Evolutionary conservation across 2,113 vertebrate species (phyloP), one percentile per base, ranked within the genome.

Genomic region (Oryzias celebensis): DNA sequence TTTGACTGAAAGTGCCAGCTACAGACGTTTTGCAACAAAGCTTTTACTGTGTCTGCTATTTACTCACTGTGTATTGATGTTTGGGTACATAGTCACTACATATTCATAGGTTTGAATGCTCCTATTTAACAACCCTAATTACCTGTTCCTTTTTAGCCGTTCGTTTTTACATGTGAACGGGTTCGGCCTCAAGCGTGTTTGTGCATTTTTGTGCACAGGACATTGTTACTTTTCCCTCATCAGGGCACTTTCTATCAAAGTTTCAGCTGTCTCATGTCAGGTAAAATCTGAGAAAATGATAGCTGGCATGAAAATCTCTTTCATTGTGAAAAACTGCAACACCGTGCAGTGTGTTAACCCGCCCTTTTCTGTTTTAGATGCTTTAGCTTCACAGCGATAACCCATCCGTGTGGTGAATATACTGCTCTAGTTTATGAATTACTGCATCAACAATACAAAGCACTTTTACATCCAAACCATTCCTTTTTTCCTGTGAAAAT

Each of bases 1-100:
- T 88, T 79, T 77, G 78, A 85, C 82, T 82, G 59, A 81, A 78
- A 81, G 76, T 86, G 85, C 80, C 82, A 84, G 79, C 66, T 64
- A 71, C 62, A 81, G 48, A 72, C 61, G 71, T 71, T 68, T 76
- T 76, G 63, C 82, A 76, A 66, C 68, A 47, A 62, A 71, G 66
- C 80, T 73, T 85, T 70, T 81, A 73, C 68, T 45, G 7, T 57
- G 79, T 74, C 62, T 13, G 71, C 82, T 85, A 81, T 81, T 75
- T 83, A 84, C 76, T 85, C 81, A 62, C 78, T 74, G 68, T 83
- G 77, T 84, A 78, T 71, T n/a, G 1, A 82, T 53, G 57, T 73
- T 86, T 81, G 79, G 68, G 79, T 83, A 77, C 80, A 78, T 87
- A 78, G 73, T 83, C 82, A 57, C 80, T 63, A 67, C 80, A 77